phyloP scores from a whole-genome alignment of 2,888 invertebrate species.

The Gerris lacustris region DNA sequence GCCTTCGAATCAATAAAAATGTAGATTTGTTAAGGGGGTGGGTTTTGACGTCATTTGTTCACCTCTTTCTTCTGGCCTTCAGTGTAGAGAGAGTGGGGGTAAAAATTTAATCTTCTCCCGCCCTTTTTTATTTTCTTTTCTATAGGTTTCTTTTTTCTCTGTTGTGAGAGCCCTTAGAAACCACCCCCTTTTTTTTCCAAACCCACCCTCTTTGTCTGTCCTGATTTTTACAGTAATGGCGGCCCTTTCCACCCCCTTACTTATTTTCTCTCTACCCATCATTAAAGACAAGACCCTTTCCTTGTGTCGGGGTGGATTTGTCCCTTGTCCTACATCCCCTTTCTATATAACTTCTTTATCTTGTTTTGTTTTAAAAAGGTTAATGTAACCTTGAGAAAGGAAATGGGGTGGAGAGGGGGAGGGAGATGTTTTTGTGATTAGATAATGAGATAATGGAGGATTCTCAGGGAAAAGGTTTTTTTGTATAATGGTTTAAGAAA shows the following conservation, averaged over 20 bases:
- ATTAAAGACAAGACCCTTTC: background rate
- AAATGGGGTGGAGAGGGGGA: too few species aligned
- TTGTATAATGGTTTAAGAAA: too few species aligned
- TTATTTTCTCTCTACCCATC: background rate
- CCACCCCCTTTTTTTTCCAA: background rate
- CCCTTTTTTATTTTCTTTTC: conserved; percentile 7
- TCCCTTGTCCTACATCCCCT: too few species aligned
- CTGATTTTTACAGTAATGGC: conserved; percentile 2
- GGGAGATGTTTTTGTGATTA: too few species aligned
- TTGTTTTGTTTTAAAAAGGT: too few species aligned
- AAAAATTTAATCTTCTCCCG: conserved; percentile 25
- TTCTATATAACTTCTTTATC: too few species aligned
- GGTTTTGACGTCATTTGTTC: conserved; percentile 8
- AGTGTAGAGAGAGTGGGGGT: conserved; percentile 19
- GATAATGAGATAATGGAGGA: too few species aligned
- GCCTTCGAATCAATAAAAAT: conserved; percentile 28
- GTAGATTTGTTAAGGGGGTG: conserved; percentile 25
- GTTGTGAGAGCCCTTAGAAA: too few species aligned
- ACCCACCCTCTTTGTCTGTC: background rate
- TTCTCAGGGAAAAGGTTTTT: too few species aligned
- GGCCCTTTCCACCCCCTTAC: background rate
- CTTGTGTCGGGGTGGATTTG: background rate
- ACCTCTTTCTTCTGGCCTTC: conserved; percentile 9
- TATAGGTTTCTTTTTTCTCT: background rate
- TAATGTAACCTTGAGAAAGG: too few species aligned